Conservation (phyloP, 2,113 vertebrate species). For the Tangachromis dhanisi region DNA sequence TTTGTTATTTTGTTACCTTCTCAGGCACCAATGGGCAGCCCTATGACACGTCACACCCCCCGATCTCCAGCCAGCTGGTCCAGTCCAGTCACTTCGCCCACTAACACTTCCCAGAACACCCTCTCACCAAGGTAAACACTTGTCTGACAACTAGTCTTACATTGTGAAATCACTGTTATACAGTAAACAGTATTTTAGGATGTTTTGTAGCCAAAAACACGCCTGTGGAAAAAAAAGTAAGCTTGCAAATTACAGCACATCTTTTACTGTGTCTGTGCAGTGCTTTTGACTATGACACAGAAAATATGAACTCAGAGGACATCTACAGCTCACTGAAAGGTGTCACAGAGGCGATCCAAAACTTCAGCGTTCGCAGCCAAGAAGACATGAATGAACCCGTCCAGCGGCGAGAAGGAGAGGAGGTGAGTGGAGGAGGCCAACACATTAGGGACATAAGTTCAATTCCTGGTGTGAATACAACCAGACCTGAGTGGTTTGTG, state of each 20-base stretch:
- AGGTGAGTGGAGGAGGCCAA: conserved; percentile 33
- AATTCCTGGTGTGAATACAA: neutral
- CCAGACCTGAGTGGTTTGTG: neutral
- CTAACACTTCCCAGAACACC: conserved; percentile 89
- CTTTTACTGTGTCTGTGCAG: conserved; percentile 53
- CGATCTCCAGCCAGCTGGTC: conserved; percentile 91
- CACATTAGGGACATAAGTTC: neutral
- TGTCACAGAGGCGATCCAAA: conserved; percentile 96
- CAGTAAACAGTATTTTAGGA: neutral
- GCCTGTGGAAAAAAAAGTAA: accelerated
- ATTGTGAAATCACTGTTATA: neutral
- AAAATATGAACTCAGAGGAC: conserved; percentile 98
- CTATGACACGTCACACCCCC: conserved; percentile 84
- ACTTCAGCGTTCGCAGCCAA: conserved; percentile 93
- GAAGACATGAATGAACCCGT: conserved; percentile 94
- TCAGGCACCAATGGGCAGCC: conserved; percentile 86
- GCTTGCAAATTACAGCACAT: neutral
- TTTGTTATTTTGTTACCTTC: neutral
- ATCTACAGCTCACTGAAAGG: conserved; percentile 96
- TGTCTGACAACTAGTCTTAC: neutral
- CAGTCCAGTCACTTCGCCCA: conserved; percentile 93
- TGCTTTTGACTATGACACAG: conserved; percentile 95
- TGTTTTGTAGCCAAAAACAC: neutral
- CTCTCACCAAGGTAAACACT: conserved; percentile 85
- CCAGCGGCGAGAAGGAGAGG: conserved; percentile 72